Conservation (phyloP, 2,888 invertebrate genomes). For the Tetrapedia diversipes region DNA sequence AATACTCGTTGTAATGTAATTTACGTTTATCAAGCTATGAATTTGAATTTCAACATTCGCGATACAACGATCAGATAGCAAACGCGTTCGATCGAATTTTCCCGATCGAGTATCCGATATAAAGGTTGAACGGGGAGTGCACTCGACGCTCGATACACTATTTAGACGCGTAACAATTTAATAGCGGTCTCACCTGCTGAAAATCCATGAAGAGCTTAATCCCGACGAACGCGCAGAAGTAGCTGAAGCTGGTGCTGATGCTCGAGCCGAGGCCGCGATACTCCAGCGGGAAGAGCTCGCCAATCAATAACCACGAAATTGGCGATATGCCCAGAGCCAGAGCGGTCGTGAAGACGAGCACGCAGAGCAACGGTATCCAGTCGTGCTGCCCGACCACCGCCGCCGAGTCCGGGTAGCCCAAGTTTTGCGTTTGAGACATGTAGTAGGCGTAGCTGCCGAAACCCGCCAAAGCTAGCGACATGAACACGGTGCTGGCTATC, state of each 20-base stretch:
- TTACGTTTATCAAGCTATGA: too few species aligned
- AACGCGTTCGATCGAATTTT: too few species aligned
- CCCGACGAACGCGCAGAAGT: conserved; percentile 93
- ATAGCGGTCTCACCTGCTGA: conserved; percentile 82
- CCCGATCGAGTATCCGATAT: too few species aligned
- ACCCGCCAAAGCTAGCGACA: conserved; percentile 93
- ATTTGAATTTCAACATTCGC: too few species aligned
- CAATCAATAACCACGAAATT: conserved; percentile 93
- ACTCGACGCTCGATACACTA: background rate
- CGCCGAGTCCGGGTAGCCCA: conserved; percentile 72
- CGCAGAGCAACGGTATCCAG: conserved; percentile 93
- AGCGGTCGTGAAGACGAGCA: conserved; percentile 92
- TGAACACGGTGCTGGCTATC: conserved; percentile 92
- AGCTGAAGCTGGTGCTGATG: conserved; percentile 93
- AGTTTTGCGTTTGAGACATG: conserved; percentile 78
- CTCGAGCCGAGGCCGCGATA: conserved; percentile 94
- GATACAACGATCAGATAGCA: too few species aligned
- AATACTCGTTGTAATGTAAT: too few species aligned
- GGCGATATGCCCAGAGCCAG: conserved; percentile 95
- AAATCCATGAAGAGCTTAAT: conserved; percentile 95
- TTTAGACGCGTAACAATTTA: background rate
- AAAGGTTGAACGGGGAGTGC: too few species aligned
- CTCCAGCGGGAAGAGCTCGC: conserved; percentile 92
- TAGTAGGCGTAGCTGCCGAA: conserved; percentile 94
- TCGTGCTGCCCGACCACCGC: conserved; percentile 86